Percentiles rank a stretch among this genome's conserved stretches.
These are phyloP conservation scores for Coenonympha glycerion DNA, from an alignment of 2,888 invertebrate species.

Conservation along the genomic window DNA sequence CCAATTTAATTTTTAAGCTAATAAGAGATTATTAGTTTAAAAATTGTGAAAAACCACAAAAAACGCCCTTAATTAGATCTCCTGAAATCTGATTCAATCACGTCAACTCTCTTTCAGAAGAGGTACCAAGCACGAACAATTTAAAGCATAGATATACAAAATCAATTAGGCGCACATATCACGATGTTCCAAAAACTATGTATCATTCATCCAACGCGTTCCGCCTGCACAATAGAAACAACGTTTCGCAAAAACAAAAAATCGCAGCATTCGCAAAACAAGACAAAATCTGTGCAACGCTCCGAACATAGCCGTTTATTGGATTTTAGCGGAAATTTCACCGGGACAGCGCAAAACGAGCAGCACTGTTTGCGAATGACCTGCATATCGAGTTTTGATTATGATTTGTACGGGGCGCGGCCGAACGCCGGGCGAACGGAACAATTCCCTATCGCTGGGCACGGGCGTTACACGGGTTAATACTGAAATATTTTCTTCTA, in stretches of 20 bases:
- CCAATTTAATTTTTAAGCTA: too few relatives aligned
- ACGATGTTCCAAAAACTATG: slow-evolving; percentile 2
- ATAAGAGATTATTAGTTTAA: too few relatives aligned
- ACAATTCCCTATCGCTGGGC: slow-evolving; percentile 23
- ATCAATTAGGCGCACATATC: slow-evolving; percentile 6
- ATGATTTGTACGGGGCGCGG: slow-evolving; percentile 51
- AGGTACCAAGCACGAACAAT: not conserved
- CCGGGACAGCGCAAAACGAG: slow-evolving; percentile 48
- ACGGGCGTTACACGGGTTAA: slow-evolving; percentile 21
- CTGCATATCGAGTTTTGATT: slow-evolving; percentile 64
- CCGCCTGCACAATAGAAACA: slow-evolving; percentile 15
- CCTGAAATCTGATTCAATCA: too few relatives aligned
- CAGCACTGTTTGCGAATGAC: slow-evolving; percentile 59
- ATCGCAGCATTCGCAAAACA: slow-evolving; percentile 30
- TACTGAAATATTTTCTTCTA: slow-evolving; percentile 13
- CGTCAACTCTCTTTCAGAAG: too few relatives aligned
- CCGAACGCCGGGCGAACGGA: slow-evolving; percentile 16
- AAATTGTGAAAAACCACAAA: too few relatives aligned
- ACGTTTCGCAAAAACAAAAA: slow-evolving; percentile 21
- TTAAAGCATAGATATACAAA: not conserved
- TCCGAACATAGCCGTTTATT: slow-evolving; percentile 52
- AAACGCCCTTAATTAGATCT: too few relatives aligned
- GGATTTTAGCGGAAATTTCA: slow-evolving; percentile 69
- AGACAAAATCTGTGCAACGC: slow-evolving; percentile 37
- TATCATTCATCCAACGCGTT: slow-evolving; percentile 16